These are phyloP conservation scores for Schrankia costaestrigalis DNA, from an alignment of 2,888 invertebrate species.

Conservation along the genomic window DNA sequence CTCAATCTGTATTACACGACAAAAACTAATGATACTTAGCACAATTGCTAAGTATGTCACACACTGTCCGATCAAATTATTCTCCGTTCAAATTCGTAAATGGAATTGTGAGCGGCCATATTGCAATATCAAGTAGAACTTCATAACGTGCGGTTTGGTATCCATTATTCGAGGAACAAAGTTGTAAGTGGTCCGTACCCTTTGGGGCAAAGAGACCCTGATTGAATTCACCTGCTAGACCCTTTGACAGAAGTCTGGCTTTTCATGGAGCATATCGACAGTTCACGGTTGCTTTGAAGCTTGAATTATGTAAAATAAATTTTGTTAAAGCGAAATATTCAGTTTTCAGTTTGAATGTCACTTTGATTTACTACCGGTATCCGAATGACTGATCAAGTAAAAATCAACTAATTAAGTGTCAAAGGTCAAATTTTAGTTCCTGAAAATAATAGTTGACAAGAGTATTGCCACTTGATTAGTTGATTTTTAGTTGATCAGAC, in stretches of 20 bases:
- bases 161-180: slow-evolving; percentile 69
- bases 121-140: slow-evolving; percentile 42
- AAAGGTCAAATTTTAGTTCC: too few relatives aligned
- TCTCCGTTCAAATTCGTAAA: slow-evolving; percentile 23
- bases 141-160: slow-evolving; percentile 53
- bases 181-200: slow-evolving; percentile 57
- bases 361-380: not conserved
- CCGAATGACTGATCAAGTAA: not conserved
- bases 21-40: too few relatives aligned
- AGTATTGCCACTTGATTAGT: too few relatives aligned
- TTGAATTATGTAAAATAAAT: slow-evolving; percentile 17
- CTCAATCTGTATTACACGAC: too few relatives aligned
- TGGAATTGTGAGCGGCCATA: slow-evolving; percentile 28
- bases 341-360: not conserved
- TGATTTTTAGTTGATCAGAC: too few relatives aligned
- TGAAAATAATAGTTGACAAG: too few relatives aligned
- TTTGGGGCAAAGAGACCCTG: slow-evolving; percentile 52
- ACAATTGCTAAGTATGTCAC: not conserved
- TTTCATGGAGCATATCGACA: slow-evolving; percentile 42
- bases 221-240: slow-evolving; percentile 63
- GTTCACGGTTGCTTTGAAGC: slow-evolving; percentile 36
- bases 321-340: not conserved
- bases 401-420: too few relatives aligned
- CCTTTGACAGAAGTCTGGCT: slow-evolving; percentile 45
- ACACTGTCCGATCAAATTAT: slow-evolving; percentile 6